phyloP scores from a whole-genome alignment of 92 coral and sea anemone genomes.

The Epizoanthus rinbou region DNA sequence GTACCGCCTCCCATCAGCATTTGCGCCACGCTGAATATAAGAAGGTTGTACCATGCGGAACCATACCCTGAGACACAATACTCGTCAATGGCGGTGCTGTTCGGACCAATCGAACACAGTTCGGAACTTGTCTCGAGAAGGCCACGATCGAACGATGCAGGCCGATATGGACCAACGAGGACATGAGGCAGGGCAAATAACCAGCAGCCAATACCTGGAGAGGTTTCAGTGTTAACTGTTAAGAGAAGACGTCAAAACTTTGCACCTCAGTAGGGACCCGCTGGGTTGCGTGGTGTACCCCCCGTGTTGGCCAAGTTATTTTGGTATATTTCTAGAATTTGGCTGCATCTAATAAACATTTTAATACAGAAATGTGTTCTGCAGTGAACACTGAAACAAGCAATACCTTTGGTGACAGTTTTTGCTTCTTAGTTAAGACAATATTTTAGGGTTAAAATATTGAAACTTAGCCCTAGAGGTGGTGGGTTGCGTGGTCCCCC shows the following conservation, averaged over 20 bases:
- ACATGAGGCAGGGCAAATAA: constrained; percentile 78
- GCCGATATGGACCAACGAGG: constrained; percentile 72
- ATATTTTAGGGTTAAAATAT: no score
- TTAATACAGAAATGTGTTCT: no score
- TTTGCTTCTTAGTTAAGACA: no score
- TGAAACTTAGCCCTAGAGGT: no score
- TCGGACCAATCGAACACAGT: constrained; percentile 53
- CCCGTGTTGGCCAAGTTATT: no score
- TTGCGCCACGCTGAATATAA: constrained; percentile 74
- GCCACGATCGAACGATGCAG: constrained; percentile 31
- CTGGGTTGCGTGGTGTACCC: neutral
- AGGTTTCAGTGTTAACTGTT: neutral
- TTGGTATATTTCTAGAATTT: no score
- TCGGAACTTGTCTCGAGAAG: constrained; percentile 35
- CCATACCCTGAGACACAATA: constrained; percentile 67
- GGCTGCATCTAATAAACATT: no score
- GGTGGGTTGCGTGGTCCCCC: no score
- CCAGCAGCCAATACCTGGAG: constrained; percentile 71
- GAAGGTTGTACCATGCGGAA: constrained; percentile 68
- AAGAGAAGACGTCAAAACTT: no score
- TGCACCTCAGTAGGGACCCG: no score
- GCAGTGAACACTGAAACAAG: no score
- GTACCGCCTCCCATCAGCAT: constrained; percentile 93
- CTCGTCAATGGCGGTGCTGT: constrained; percentile 25
- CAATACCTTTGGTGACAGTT: no score